Evolutionary conservation across 2,888 invertebrate species (phyloP), one percentile per base, ranked within the genome.

Genomic region (Hypomecis punctinalis): DNA sequence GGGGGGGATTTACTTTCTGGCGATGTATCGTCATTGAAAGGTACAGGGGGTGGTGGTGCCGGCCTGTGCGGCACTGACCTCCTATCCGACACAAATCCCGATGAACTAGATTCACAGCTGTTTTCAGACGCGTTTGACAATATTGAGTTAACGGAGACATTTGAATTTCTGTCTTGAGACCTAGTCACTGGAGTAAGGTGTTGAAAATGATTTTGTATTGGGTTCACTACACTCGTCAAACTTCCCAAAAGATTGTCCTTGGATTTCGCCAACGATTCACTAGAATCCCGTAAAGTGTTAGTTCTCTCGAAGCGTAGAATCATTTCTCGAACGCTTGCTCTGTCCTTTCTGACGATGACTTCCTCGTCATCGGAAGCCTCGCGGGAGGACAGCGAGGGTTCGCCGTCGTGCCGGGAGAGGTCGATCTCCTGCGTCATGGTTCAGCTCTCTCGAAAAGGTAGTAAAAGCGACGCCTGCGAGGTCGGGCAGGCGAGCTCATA

Each of bases 121-220:
- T 86, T 82, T 80, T 91, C 91, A 13, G 93, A 93, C 65, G 88
- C 85, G 71, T 91, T 91, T 6, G 93, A 93, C 73, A 93, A 78
- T 75, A 91, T 87, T 2, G 93, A 93, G 83, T 93, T 93, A 76
- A 93, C 91, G 69, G 93, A 93, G 66, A 91, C 84, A 71, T 89
- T 91, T 11, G 93, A 93, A 80, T 91, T 87, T 70, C 92, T 86
- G 71, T 91, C 89, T 79, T 87, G 90, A 70, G 88, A 82, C 79
- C 78, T 86, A 56, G 81, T 81, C 74, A 84, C 86, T 77, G 92
- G 90, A 58, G 73, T 82, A 68, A 90, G 88, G 68, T 23, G 23
- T 23, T 23, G 23, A 23, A 88, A 89, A 79, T 92, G 88, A 8
- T 79, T 76, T 68, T 90, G 89, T 66, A 91, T 74, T 10, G 92